These are phyloP conservation scores for Acromyrmex echinatior DNA, from an alignment of 1,140 invertebrate genomes.

Conservation along the genomic window DNA sequence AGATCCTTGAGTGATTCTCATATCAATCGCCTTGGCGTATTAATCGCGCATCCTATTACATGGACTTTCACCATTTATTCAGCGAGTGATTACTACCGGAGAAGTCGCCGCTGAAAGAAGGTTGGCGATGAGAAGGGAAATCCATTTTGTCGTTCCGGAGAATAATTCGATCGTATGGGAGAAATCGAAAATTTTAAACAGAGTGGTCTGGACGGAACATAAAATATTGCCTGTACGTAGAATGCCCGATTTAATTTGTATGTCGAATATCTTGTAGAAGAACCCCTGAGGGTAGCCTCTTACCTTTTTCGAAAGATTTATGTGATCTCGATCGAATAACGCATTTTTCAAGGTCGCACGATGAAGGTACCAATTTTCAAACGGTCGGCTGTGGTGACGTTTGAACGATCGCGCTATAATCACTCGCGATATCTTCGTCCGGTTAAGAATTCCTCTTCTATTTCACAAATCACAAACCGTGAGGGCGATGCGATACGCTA, in stretches of 20 bases:
- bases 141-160: not conserved
- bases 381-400: conserved; percentile 64
- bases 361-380: conserved; percentile 69
- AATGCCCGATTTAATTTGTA: conserved; percentile 41
- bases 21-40: conserved; percentile 72
- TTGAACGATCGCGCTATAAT: conserved; percentile 69
- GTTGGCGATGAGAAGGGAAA: not conserved
- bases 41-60: conserved; percentile 73
- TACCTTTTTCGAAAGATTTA: conserved; percentile 45
- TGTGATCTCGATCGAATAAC: conserved; percentile 48
- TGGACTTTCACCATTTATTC: conserved; percentile 72
- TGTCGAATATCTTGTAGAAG: not conserved
- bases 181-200: not conserved
- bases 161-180: not conserved
- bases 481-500: conserved; percentile 70
- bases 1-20: conserved; percentile 68
- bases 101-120: conserved; percentile 46
- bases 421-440: conserved; percentile 69
- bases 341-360: conserved; percentile 49
- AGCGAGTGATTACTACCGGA: conserved; percentile 60
- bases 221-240: not conserved
- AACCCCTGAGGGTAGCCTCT: not conserved
- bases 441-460: conserved; percentile 63
- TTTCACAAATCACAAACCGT: conserved; percentile 65
- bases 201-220: not conserved